Percentiles rank a stretch among this genome's conserved stretches.
Conservation (phyloP, 2,113 vertebrate species). For the Misgurnus anguillicaudatus region DNA sequence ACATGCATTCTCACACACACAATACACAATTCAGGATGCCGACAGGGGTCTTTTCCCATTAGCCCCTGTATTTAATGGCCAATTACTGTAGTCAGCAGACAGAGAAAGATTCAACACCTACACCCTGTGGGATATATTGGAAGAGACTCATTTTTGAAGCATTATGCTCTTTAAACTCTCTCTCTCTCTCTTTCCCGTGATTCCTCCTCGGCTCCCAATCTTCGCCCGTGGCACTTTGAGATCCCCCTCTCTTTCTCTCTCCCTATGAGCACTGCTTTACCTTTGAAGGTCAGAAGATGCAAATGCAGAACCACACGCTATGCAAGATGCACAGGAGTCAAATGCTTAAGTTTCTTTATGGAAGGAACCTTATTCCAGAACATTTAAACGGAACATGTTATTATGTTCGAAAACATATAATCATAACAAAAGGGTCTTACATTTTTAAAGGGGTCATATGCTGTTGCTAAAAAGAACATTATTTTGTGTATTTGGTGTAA, state of each 20-base stretch:
- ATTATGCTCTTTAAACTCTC: slow-evolving; percentile 60
- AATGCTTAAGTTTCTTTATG: neutral
- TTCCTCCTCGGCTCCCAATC: neutral
- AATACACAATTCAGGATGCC: neutral
- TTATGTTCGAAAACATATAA: no score
- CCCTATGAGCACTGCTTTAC: slow-evolving; percentile 53
- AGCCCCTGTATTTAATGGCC: slow-evolving; percentile 59
- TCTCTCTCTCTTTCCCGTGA: slow-evolving; percentile 31
- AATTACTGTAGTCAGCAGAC: neutral
- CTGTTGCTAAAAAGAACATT: no score
- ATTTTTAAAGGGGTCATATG: no score
- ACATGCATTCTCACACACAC: neutral
- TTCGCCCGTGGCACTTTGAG: slow-evolving; percentile 13
- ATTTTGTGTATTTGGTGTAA: no score
- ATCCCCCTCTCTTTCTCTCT: slow-evolving; percentile 13
- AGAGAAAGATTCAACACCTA: neutral
- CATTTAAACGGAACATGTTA: no score
- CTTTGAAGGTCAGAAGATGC: slow-evolving; percentile 58
- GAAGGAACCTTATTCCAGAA: neutral
- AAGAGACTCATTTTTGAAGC: slow-evolving; percentile 17
- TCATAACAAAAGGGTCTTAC: no score
- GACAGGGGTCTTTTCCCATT: slow-evolving; percentile 55
- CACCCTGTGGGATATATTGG: neutral
- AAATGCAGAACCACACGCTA: slow-evolving; percentile 30
- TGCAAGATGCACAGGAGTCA: neutral